Base-by-base conservation (phyloP, 2,888 invertebrate genomes). In the Ypsolopha scabrella region DNA sequence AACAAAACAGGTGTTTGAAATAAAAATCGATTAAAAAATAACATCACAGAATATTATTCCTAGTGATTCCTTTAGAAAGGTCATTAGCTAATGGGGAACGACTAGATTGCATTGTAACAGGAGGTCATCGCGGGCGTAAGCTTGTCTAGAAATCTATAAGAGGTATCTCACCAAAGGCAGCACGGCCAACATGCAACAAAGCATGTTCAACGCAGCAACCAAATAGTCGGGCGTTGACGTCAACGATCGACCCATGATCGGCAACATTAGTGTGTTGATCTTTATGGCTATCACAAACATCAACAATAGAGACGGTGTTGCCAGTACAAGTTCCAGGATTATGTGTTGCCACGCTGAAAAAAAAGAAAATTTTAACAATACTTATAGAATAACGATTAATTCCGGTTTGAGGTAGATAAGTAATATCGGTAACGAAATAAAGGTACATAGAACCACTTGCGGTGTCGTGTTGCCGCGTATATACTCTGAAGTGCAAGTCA, bases 261-360 rank as follows among this genome's bases (percentile, higher is more conserved):
- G 54, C n/a, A 54, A 6, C 52, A 54, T 52, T 33, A 54, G 46
- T 1, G 52, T 39, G 37, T 54, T 52, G n/a, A 52, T 41, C 43
- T 50, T 52, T 2, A 52, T 33, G 7, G 50, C 52, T 14, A 52
- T 38, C 44, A 50, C 41, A 34, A 51, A 51, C 35, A 51, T n/a
- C 7, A 54, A 38, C 37, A 54, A 34, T 11, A 44, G 46, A 8
- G 46, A 11, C 2, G 54, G 54, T 8, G 48, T 24, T 8, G 52
- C 39, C 33, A 54, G 45, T 6, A 44, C 10, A 10, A 52, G 2
- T 38, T 54, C 52, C 41, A 54, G 38, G 6, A 54, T 8, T 50
- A 54, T 38, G 33, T 52, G 51, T 37, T 54, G 54, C 48, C 52
- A 51, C 13, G 54, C 54, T 54, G 51, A 6, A 50, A 51, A 24